Evolutionary conservation across 2,797 vertebrate species (phyloP).

Genomic region (Melanotaenia maccullochi): DNA sequence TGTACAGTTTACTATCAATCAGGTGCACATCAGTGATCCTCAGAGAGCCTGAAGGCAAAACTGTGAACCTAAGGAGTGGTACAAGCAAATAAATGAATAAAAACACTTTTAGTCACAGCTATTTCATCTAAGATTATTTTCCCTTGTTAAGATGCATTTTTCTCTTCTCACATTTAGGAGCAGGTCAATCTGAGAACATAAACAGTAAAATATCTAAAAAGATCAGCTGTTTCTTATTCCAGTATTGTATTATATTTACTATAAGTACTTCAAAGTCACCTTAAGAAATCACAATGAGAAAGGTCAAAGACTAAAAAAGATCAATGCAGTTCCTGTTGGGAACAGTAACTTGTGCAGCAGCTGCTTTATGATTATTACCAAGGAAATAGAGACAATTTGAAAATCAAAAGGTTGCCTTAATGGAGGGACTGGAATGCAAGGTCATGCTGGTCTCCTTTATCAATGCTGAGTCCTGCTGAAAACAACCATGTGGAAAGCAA

Average conservation of each 20-base stretch:
- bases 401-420: slow-evolving; percentile 16
- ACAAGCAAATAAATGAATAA: slow-evolving; percentile 53
- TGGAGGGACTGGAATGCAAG: slow-evolving; percentile 1
- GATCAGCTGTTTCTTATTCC: background rate
- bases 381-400: slow-evolving; percentile 8
- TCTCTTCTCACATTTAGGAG: slow-evolving; percentile 5
- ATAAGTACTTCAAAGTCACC: slow-evolving; percentile 24
- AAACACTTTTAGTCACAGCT: slow-evolving; percentile 51
- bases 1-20: slow-evolving; percentile 87
- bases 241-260: background rate
- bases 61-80: slow-evolving; percentile 78
- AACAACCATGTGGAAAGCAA: slow-evolving; percentile 22
- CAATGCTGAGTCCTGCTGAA: slow-evolving; percentile 6
- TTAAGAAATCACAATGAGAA: slow-evolving; percentile 29
- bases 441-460: slow-evolving; percentile 8
- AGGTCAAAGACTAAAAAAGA: slow-evolving; percentile 31
- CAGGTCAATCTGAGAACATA: slow-evolving; percentile 3
- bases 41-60: slow-evolving; percentile 89
- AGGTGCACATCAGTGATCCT: slow-evolving; percentile 83
- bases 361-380: slow-evolving; percentile 11
- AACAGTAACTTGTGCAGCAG: slow-evolving; percentile 9
- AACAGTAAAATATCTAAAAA: slow-evolving; percentile 1
- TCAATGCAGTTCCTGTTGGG: slow-evolving; percentile 12
- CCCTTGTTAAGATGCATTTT: slow-evolving; percentile 11
- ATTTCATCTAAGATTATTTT: slow-evolving; percentile 6